Evolutionary conservation across 2,888 invertebrate genomes (phyloP), one percentile per base, ranked within the genome.

Genomic region (Chouioia cunea): DNA sequence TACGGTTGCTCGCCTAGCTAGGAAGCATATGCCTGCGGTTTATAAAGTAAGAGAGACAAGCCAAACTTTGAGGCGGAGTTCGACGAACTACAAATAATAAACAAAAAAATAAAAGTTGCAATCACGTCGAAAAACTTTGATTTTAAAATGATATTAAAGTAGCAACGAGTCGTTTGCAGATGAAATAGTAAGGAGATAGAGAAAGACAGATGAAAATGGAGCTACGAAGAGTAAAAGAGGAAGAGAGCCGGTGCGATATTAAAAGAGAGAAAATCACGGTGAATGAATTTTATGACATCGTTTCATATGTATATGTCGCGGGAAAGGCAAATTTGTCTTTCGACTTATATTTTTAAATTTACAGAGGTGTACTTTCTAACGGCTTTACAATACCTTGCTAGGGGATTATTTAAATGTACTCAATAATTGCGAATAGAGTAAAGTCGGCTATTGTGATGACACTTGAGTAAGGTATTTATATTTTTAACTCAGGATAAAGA

Each of bases 131-230:
- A 75, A 79, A 83, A 83, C 82, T 84, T 84, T 80, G 81, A 79
- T 83, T 83, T 82, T 82, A 83, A 82, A 84, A 83, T 81, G 80
- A 82, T 82, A 82, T 83, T 81, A 80, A 64, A 65, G 50, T 10
- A 16, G 50, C 44, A 62, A 36, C 52, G 74, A 75, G 57, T 50
- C 74, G 68, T 67, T 57, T 63, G 60, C 69, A 69, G 75, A 60
- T 72, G 50, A 16, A 18, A 59, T 47, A 50, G n/a, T 16, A 16
- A 18, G 27, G 15, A 2, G 36, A 4, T 12, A 43, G 65, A 65
- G 62, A 60, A 65, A 46, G 18, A 15, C 43, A 46, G 56, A 50
- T 58, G 58, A 36, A 63, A 59, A 65, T 60, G 22, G 54, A 59
- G 52, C 43, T 60, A 15, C 43, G 16, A 53, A 50, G 57, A 59